Percentiles rank a stretch among this genome's conserved stretches.
phyloP scores from a whole-genome alignment of 1,140 invertebrate species.

The Parapsyche elsis region DNA sequence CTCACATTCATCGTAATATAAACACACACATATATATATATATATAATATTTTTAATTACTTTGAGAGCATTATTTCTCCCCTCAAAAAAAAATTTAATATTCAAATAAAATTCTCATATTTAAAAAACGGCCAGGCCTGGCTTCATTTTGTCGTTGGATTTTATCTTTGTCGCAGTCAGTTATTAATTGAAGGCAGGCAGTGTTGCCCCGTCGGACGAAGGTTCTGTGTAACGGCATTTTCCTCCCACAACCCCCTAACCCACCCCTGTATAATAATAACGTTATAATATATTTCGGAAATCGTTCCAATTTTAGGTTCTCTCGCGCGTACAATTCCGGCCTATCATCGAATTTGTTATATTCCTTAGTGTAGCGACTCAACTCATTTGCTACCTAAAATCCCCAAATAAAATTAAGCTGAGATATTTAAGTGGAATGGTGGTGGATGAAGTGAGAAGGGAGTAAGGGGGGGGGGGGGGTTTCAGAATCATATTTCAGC shows the following conservation, averaged over 20 bases:
- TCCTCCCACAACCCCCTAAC: background rate
- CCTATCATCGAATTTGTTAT: conserved; percentile 24
- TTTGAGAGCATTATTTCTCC: background rate
- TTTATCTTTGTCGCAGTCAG: conserved; percentile 31
- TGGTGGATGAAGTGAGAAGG: too few species aligned
- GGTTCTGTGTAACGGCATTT: background rate
- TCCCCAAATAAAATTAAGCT: too few species aligned
- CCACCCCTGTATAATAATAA: conserved; percentile 10
- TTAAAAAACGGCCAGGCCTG: conserved; percentile 4
- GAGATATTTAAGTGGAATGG: too few species aligned
- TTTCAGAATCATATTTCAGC: too few species aligned
- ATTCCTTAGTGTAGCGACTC: background rate
- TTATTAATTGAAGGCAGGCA: conserved; percentile 33
- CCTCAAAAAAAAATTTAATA: conserved; percentile 13
- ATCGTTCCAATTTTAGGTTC: conserved; percentile 16
- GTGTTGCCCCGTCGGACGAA: background rate
- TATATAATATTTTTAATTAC: too few species aligned
- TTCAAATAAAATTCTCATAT: conserved; percentile 18
- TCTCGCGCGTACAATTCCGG: conserved; percentile 7
- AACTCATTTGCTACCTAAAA: conserved; percentile 4
- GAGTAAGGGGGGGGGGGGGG: too few species aligned
- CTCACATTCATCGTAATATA: too few species aligned
- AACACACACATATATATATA: too few species aligned
- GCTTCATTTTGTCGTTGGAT: conserved; percentile 15
- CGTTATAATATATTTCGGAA: conserved; percentile 27